A percentile compares a stretch with the other conserved stretches of the same genome.
phyloP scores from a whole-genome alignment of 1,140 invertebrate genomes.

The Chionoecetes opilio region DNA sequence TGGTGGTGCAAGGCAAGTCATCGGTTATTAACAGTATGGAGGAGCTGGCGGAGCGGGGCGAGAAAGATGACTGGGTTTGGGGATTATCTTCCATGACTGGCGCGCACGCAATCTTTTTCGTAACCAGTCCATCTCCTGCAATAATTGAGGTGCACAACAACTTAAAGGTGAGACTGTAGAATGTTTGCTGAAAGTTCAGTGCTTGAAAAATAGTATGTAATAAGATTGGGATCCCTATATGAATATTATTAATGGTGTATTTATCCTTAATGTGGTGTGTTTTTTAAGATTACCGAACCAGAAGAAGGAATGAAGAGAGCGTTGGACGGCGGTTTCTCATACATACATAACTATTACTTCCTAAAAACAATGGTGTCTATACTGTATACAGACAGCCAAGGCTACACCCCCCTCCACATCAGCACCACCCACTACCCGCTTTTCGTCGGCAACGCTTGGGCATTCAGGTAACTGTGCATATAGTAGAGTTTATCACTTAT shows the following conservation, averaged over 20 bases:
- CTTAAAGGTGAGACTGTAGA: background rate
- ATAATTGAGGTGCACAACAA: background rate
- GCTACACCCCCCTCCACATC: slow-evolving; percentile 15
- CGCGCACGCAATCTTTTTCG: background rate
- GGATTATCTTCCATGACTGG: background rate
- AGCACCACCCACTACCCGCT: slow-evolving; percentile 41
- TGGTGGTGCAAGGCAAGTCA: slow-evolving; percentile 44
- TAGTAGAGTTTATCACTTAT: too few species aligned
- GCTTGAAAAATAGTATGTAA: too few species aligned
- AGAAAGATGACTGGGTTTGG: background rate
- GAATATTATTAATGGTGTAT: too few species aligned
- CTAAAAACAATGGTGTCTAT: background rate
- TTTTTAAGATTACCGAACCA: background rate
- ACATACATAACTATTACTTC: slow-evolving; percentile 7
- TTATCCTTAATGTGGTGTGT: too few species aligned
- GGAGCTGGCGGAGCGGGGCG: background rate
- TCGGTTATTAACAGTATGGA: slow-evolving; percentile 36
- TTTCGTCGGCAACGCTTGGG: slow-evolving; percentile 30
- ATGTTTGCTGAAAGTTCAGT: too few species aligned
- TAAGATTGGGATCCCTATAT: too few species aligned
- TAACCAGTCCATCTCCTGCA: background rate
- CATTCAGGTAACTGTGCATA: background rate
- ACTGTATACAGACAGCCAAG: background rate
- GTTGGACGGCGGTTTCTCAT: slow-evolving; percentile 21
- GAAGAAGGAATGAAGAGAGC: background rate